Evolutionary conservation across 2,797 vertebrate species (phyloP).

Genomic region (Anisognathus igniventris): DNA sequence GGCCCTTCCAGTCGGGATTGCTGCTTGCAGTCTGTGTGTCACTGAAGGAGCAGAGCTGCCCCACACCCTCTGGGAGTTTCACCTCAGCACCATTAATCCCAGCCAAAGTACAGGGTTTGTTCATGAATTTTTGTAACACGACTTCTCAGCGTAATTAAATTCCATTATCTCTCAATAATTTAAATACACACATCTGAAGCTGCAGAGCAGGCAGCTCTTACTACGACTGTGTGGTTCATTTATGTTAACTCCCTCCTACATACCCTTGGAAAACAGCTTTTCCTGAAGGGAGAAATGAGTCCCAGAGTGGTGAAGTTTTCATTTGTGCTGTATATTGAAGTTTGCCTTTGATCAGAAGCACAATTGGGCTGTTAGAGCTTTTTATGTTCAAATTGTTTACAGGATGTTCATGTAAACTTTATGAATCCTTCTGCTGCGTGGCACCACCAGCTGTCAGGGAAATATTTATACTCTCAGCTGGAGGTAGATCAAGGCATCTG

Average conservation of each 20-base stretch:
- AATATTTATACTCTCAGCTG: constrained; percentile 67
- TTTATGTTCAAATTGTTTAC: constrained; percentile 75
- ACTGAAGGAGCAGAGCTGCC: neutral
- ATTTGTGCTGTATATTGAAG: constrained; percentile 44
- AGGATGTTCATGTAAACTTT: constrained; percentile 75
- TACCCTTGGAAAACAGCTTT: constrained; percentile 48
- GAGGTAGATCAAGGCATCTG: constrained; percentile 55
- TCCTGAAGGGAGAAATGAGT: constrained; percentile 48
- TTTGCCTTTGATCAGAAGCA: constrained; percentile 72
- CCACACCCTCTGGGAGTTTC: neutral
- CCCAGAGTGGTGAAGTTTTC: constrained; percentile 47
- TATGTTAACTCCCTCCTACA: constrained; percentile 50
- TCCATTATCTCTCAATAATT: constrained; percentile 50
- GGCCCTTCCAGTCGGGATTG: neutral
- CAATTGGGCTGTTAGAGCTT: constrained; percentile 66
- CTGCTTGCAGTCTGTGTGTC: neutral
- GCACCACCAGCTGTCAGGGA: constrained; percentile 73
- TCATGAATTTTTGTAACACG: neutral
- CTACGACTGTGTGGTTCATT: constrained; percentile 1
- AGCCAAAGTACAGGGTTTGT: neutral
- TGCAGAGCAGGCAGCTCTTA: constrained; percentile 33
- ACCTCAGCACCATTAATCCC: neutral
- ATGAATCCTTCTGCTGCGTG: constrained; percentile 75
- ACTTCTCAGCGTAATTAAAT: constrained; percentile 28
- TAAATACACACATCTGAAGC: constrained; percentile 38